Percentiles rank a stretch among this genome's conserved stretches.
Evolutionary conservation across 2,888 invertebrate genomes (phyloP).

Genomic region (Drosophila falleni): DNA sequence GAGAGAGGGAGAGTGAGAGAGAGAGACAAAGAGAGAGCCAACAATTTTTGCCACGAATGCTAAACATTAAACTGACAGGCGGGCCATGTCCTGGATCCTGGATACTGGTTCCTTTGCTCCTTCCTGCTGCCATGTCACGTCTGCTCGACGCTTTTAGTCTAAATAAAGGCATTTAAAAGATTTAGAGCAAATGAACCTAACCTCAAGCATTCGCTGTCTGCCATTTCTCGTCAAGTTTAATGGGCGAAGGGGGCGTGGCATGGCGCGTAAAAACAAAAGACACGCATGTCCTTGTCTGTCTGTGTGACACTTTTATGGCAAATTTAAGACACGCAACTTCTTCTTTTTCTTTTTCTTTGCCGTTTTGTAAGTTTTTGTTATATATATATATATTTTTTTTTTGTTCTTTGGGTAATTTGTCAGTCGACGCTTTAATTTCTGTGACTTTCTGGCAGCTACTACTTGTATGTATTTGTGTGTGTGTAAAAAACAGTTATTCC

Average conservation of each 20-base stretch:
- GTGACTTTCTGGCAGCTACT: slow-evolving; percentile 20
- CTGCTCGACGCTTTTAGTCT: slow-evolving; percentile 79
- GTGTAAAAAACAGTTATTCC: not conserved
- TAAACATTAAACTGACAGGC: slow-evolving; percentile 72
- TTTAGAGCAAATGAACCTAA: slow-evolving; percentile 82
- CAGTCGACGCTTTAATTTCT: slow-evolving; percentile 70
- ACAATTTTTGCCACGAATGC: slow-evolving; percentile 39
- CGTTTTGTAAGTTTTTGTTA: not conserved
- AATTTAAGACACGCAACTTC: slow-evolving; percentile 81
- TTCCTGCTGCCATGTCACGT: slow-evolving; percentile 58
- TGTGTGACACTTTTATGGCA: slow-evolving; percentile 80
- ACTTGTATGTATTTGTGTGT: not conserved
- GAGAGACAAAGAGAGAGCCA: not conserved
- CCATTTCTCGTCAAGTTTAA: slow-evolving; percentile 71
- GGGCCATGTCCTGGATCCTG: slow-evolving; percentile 44
- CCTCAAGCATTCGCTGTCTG: slow-evolving; percentile 74
- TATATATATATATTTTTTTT: slow-evolving; percentile 5
- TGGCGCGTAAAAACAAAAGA: slow-evolving; percentile 79
- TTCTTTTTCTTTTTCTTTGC: slow-evolving; percentile 20
- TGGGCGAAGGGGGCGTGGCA: slow-evolving; percentile 44
- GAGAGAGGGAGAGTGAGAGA: too few relatives aligned
- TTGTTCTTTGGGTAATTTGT: slow-evolving; percentile 57
- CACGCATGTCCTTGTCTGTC: slow-evolving; percentile 75
- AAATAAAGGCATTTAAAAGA: slow-evolving; percentile 83
- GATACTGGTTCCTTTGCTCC: slow-evolving; percentile 4